Evolutionary conservation across 2,113 vertebrate species (phyloP).

Genomic region (Ardeotis arabs): DNA sequence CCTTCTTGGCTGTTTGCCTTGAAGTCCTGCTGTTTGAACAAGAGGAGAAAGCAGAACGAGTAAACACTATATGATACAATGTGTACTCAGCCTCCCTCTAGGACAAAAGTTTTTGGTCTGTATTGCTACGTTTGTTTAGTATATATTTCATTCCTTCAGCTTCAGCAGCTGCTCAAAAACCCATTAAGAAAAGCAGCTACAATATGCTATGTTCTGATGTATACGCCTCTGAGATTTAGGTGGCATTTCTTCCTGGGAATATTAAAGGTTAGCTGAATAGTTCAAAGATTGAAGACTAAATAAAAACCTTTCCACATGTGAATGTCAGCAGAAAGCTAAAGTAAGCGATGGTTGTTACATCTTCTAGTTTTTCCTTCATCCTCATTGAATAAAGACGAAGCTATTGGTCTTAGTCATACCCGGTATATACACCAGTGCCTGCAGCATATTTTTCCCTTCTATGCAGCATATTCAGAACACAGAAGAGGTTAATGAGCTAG

Average conservation of each 20-base stretch:
- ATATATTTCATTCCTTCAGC: neutral
- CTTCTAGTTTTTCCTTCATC: neutral
- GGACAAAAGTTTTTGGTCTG: neutral
- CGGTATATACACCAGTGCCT: neutral
- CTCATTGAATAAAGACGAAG: neutral
- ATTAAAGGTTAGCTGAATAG: neutral
- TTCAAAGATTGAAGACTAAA: neutral
- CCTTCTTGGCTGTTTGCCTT: neutral
- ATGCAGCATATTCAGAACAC: neutral
- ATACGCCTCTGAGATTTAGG: neutral
- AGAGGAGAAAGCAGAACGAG: constrained; percentile 6
- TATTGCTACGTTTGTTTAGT: neutral
- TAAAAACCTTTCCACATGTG: neutral
- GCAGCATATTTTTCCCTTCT: neutral
- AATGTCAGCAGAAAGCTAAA: neutral
- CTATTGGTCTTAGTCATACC: neutral
- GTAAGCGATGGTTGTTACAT: neutral
- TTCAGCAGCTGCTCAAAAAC: constrained; percentile 3
- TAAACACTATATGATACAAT: neutral
- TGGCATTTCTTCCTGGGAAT: neutral
- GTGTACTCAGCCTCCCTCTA: neutral
- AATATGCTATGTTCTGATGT: neutral
- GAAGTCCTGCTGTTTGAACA: constrained; percentile 3
- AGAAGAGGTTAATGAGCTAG: neutral
- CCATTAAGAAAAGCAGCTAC: neutral